Evolutionary conservation across 2,888 invertebrate genomes (phyloP).

Genomic region (Leptogaster cylindrica): DNA sequence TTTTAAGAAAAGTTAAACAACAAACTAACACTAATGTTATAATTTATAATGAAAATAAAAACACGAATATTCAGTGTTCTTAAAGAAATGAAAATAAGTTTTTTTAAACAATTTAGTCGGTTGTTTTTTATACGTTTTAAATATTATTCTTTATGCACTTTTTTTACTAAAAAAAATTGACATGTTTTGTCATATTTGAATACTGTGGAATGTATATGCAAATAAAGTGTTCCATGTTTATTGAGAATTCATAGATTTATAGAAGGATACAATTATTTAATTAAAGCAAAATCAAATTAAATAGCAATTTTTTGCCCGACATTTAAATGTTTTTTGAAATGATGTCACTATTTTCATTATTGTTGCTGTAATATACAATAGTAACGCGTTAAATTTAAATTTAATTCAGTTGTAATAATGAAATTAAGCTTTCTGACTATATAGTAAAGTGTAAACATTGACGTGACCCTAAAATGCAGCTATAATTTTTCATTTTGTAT

Average conservation of each 20-base stretch:
- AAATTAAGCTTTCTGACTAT: too few relatives aligned
- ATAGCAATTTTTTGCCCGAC: background rate
- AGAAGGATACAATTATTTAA: background rate
- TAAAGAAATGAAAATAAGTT: conserved; percentile 9
- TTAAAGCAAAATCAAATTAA: too few relatives aligned
- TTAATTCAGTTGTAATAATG: too few relatives aligned
- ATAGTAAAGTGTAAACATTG: too few relatives aligned
- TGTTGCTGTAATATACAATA: too few relatives aligned
- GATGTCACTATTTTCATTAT: too few relatives aligned
- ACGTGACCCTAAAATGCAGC: too few relatives aligned
- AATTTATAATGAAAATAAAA: conserved; percentile 22
- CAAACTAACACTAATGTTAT: background rate
- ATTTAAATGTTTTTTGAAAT: background rate
- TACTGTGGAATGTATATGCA: conserved; percentile 43
- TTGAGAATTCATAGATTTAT: background rate
- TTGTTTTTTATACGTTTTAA: conserved; percentile 38
- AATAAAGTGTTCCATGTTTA: too few relatives aligned
- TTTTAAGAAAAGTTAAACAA: conserved; percentile 5
- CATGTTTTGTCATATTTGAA: conserved; percentile 29
- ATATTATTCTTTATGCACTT: conserved; percentile 41
- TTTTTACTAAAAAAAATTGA: conserved; percentile 36
- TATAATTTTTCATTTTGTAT: too few relatives aligned
- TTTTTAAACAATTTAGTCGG: conserved; percentile 42
- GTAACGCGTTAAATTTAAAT: too few relatives aligned
- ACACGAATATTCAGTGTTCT: conserved; percentile 4